Evolutionary conservation across 2,113 vertebrate genomes (phyloP).

Genomic region (Colossoma macropomum): DNA sequence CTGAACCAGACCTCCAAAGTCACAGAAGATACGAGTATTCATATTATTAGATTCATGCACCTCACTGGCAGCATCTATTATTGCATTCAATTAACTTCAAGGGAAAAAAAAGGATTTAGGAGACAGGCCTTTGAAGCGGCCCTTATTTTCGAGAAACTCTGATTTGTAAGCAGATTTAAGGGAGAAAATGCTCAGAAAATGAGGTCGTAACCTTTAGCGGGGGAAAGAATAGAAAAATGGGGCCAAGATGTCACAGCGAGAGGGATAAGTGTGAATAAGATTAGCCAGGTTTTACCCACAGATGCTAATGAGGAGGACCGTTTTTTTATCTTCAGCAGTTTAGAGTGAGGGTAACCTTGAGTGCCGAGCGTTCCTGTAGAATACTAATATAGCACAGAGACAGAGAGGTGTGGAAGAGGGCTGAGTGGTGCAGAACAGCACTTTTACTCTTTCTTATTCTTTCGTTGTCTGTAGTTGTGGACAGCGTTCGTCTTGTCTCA

Average conservation of each 20-base stretch:
- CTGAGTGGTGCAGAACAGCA: constrained; percentile 41
- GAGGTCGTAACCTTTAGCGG: constrained; percentile 54
- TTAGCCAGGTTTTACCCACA: constrained; percentile 57
- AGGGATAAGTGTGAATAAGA: constrained; percentile 57
- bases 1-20: constrained; percentile 5
- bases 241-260: constrained; percentile 53
- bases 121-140: constrained; percentile 18
- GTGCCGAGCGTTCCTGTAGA: constrained; percentile 30
- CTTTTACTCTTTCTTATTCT: constrained; percentile 21
- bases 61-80: constrained; percentile 31
- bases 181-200: constrained; percentile 49
- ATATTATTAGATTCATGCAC: constrained; percentile 31
- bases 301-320: constrained; percentile 54
- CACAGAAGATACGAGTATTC: neutral
- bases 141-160: constrained; percentile 41
- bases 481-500: neutral
- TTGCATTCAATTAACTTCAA: constrained; percentile 38
- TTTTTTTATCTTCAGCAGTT: constrained; percentile 57
- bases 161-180: constrained; percentile 56
- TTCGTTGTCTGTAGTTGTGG: neutral
- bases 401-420: constrained; percentile 30
- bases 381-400: constrained; percentile 51
- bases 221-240: constrained; percentile 45
- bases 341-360: constrained; percentile 60
- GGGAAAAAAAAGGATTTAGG: constrained; percentile 7